These are phyloP conservation scores for Cyclargus thomasi DNA, from an alignment of 1,140 invertebrate species.

Conservation along the genomic window DNA sequence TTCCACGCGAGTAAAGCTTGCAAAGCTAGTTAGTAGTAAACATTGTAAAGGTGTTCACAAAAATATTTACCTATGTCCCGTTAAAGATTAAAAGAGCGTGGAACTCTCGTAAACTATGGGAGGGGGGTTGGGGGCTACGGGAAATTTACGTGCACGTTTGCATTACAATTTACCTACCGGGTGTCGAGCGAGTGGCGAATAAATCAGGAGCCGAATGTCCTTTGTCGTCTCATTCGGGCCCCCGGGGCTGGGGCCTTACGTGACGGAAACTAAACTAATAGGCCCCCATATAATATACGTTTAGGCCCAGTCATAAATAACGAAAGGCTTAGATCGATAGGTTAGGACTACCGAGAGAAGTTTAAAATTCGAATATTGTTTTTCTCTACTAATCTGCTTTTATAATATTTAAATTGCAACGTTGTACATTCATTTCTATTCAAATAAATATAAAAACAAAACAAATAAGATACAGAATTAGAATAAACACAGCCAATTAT, in stretches of 20 bases:
- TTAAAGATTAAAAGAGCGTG: not conserved
- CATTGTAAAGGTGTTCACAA: not conserved
- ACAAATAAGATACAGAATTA: no score
- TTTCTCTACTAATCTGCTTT: no score
- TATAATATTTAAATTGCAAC: no score
- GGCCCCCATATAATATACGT: conserved; percentile 1
- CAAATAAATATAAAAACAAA: no score
- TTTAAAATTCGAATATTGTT: no score
- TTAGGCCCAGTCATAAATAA: conserved; percentile 5
- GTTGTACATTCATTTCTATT: no score
- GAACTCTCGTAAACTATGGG: conserved; percentile 14
- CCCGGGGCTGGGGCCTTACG: conserved; percentile 3
- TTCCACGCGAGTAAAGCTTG: no score
- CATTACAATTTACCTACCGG: conserved; percentile 18
- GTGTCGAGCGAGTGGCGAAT: conserved; percentile 9
- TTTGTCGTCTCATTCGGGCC: conserved; percentile 17
- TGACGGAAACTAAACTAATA: conserved; percentile 19
- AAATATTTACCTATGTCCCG: not conserved
- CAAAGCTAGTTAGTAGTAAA: not conserved
- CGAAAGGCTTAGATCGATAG: not conserved
- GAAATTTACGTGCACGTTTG: conserved; percentile 18
- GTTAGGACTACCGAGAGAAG: not conserved
- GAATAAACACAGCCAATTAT: not conserved
- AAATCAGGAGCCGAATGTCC: conserved; percentile 22
- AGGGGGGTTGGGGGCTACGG: not conserved